These are phyloP conservation scores for Benthochromis sp. DNA, from an alignment of 2,113 vertebrate genomes.

Conservation along the genomic window DNA sequence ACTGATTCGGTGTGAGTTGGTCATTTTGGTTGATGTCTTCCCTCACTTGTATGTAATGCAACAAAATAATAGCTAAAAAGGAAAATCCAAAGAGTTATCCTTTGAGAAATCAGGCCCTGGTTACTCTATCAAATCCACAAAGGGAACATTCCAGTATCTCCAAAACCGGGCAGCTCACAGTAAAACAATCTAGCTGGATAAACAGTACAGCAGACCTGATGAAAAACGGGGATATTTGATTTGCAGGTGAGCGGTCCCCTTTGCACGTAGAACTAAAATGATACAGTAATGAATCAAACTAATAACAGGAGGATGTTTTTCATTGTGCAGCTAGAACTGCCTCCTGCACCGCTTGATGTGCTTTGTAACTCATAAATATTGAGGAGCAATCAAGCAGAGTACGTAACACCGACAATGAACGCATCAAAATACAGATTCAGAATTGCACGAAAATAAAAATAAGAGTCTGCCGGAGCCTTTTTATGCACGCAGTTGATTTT, in stretches of 20 bases:
- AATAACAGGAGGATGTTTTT: not conserved
- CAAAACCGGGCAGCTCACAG: not conserved
- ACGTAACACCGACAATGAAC: not conserved
- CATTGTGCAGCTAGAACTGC: not conserved
- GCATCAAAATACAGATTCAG: not conserved
- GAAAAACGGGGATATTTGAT: not conserved
- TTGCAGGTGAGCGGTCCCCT: not conserved
- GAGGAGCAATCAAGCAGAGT: not conserved
- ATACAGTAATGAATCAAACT: not conserved
- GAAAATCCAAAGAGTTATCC: not conserved
- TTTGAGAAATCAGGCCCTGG: not conserved
- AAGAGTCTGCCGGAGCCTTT: not conserved
- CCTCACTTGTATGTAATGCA: not conserved
- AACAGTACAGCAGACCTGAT: not conserved
- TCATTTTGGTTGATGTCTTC: not conserved
- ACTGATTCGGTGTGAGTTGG: not conserved
- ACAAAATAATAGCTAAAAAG: not conserved
- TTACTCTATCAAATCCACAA: not conserved
- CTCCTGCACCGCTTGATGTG: not conserved
- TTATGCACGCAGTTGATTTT: not conserved
- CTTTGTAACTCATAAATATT: not conserved
- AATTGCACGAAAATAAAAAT: slow-evolving; percentile 28
- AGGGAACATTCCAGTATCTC: not conserved
- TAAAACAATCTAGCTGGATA: not conserved
- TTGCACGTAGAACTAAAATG: not conserved